Conservation (phyloP, 2,113 vertebrate species). For the Semnopithecus entellus region DNA sequence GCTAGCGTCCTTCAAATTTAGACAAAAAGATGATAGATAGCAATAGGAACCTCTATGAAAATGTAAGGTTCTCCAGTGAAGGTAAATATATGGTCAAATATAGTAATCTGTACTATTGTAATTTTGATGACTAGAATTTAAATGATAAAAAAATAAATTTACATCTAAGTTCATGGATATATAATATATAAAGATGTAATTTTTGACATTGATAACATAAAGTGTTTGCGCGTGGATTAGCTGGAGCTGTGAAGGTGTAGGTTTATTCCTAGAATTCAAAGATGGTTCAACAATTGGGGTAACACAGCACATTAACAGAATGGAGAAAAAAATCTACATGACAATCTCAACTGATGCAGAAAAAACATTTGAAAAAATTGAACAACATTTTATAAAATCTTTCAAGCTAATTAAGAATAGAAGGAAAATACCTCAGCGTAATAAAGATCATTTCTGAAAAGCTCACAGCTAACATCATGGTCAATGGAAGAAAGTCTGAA, state of each 20-base stretch:
- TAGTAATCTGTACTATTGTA: not conserved
- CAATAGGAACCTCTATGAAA: not conserved
- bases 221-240: not conserved
- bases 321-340: not conserved
- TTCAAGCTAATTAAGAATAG: no score
- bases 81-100: not conserved
- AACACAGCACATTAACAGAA: not conserved
- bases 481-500: no score
- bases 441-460: no score
- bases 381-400: no score
- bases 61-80: not conserved
- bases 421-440: no score
- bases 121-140: not conserved
- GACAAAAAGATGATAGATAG: not conserved
- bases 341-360: no score
- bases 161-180: not conserved
- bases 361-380: no score
- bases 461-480: no score
- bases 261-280: not conserved
- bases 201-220: not conserved
- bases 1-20: not conserved
- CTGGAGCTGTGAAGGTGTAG: not conserved
- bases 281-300: not conserved
- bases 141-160: not conserved
- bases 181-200: not conserved